Conservation (phyloP, 2,797 vertebrate species). For the Danio aesculapii region DNA sequence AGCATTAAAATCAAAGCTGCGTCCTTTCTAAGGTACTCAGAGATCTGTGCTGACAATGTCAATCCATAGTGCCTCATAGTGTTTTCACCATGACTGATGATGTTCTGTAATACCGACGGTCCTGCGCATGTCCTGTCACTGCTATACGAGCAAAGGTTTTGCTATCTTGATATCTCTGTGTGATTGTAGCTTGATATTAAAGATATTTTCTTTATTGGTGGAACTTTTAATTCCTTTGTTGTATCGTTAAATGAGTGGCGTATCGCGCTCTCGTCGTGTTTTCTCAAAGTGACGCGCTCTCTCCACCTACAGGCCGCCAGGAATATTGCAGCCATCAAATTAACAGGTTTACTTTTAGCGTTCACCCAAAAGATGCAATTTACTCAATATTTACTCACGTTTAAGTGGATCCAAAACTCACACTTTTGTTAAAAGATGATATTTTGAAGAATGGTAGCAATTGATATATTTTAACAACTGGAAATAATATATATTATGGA, state of each 20-base stretch:
- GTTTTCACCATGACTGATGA: constrained; percentile 57
- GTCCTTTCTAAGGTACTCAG: constrained; percentile 53
- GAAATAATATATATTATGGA: no score
- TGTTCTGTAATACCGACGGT: constrained; percentile 37
- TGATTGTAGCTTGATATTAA: constrained; percentile 71
- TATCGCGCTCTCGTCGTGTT: not conserved
- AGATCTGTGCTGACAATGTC: constrained; percentile 71
- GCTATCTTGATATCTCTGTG: constrained; percentile 58
- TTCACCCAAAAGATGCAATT: no score
- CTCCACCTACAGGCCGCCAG: constrained; percentile 14
- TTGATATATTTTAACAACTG: no score
- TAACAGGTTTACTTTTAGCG: not conserved
- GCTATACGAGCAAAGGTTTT: constrained; percentile 50
- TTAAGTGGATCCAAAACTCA: no score
- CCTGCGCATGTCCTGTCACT: constrained; percentile 53
- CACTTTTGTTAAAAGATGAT: no score
- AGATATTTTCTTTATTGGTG: constrained; percentile 78
- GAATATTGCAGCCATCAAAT: not conserved
- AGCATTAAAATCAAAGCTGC: constrained; percentile 64
- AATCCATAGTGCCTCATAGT: constrained; percentile 70
- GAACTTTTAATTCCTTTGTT: constrained; percentile 58
- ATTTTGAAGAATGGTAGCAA: no score
- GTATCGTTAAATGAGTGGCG: constrained; percentile 22
- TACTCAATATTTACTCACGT: no score
- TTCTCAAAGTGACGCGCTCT: not conserved